These are phyloP conservation scores for Rana temporaria DNA, from an alignment of 2,113 vertebrate genomes.

Conservation along the genomic window DNA sequence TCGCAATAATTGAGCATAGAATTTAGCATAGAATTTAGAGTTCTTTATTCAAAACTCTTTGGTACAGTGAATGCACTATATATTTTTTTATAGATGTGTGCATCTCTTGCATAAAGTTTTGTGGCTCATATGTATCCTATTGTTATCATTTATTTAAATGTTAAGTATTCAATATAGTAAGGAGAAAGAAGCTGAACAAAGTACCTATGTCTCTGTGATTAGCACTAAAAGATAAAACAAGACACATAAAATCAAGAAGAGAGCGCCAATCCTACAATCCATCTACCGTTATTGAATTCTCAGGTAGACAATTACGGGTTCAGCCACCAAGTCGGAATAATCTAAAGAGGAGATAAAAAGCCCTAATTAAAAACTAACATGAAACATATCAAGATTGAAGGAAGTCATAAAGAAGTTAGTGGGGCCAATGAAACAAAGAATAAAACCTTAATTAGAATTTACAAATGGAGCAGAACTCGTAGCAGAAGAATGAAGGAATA, in stretches of 20 bases:
- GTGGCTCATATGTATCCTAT: neutral
- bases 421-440: constrained; percentile 38
- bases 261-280: constrained; percentile 22
- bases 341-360: constrained; percentile 51
- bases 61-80: too few species aligned
- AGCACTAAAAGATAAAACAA: constrained; percentile 19
- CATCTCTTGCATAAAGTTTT: neutral
- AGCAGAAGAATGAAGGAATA: neutral
- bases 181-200: constrained; percentile 13
- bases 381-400: constrained; percentile 52
- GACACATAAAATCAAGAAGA: constrained; percentile 20
- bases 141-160: constrained; percentile 1
- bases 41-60: too few species aligned
- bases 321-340: constrained; percentile 41
- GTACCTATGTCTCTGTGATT: neutral
- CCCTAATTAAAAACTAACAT: constrained; percentile 52
- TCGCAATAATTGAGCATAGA: too few species aligned
- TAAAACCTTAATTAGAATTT: constrained; percentile 56
- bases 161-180: constrained; percentile 20
- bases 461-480: constrained; percentile 42
- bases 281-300: constrained; percentile 28
- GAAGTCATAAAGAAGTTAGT: constrained; percentile 52
- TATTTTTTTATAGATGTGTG: too few species aligned
- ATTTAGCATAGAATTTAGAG: too few species aligned
- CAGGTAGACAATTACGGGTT: constrained; percentile 46